A percentile compares a stretch with the other conserved stretches of the same genome.
phyloP scores from a whole-genome alignment of 2,797 vertebrate genomes.

The Molossus alvarezi region DNA sequence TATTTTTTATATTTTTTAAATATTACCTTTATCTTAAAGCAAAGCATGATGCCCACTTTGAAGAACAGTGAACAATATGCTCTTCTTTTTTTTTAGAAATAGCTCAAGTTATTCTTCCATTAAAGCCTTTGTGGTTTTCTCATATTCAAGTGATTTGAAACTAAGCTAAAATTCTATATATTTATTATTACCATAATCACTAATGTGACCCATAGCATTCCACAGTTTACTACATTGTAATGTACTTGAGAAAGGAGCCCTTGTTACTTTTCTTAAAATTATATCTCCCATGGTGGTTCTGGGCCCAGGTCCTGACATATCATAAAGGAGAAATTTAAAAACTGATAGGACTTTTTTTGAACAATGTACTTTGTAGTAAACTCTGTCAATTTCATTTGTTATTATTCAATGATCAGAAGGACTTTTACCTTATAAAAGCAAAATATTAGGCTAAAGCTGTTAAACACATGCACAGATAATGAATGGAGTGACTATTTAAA shows the following conservation, averaged over 20 bases:
- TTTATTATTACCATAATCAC: neutral
- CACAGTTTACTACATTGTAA: neutral
- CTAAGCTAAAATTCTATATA: neutral
- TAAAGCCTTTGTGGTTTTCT: neutral
- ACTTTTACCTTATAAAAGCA: constrained; percentile 23
- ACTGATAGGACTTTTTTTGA: neutral
- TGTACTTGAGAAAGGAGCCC: neutral
- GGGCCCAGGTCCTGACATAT: neutral
- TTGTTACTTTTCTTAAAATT: neutral
- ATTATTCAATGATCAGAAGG: neutral
- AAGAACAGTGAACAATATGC: neutral
- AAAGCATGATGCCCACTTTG: neutral
- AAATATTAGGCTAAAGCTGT: neutral
- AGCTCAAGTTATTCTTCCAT: neutral
- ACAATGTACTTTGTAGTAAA: neutral
- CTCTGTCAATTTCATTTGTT: neutral
- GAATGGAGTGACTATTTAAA: neutral
- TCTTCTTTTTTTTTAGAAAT: neutral
- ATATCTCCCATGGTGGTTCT: neutral
- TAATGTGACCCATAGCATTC: neutral
- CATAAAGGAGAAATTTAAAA: neutral
- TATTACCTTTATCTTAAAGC: neutral
- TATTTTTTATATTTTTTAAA: no score
- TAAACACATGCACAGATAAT: neutral
- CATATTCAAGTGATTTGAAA: neutral